Evolutionary conservation across 2,113 vertebrate genomes (phyloP), one percentile per base, ranked within the genome.

Genomic region (Xyliphius kryptos): DNA sequence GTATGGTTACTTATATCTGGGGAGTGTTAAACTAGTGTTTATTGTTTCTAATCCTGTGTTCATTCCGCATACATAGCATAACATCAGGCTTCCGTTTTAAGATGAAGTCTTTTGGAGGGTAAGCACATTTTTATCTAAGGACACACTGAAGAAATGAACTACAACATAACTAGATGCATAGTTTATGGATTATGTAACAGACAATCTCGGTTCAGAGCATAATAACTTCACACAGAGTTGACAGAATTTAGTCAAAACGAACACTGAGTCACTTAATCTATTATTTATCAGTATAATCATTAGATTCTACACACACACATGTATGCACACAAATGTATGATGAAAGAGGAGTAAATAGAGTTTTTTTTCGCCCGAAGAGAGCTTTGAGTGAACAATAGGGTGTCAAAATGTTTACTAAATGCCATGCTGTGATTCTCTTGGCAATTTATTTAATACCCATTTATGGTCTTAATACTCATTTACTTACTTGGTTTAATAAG

Each of bases 241-340:
- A 55, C 36, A 40, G 22, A 13, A 56, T 56, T 56, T 41, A 56
- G 36, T 41, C 37, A 21, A 13, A 48, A 11, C 55, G n/a, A 43
- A 41, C 55, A 43, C 55, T n/a, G 36, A 38, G 55, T 41, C 17
- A 56, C 37, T 41, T 41, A 20, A 21, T 20, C 37, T 14, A 4
- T 43, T 38, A 21, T 41, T 56, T 19, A 41, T 56, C 37, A 14
- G 17, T 41, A 41, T 41, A 56, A 26, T 56, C 53, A 56, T 40
- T 16, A 3, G 10, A 40, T 19, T 13, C 3, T 3, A 43, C 41
- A 43, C 53, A 19, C 53, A 19, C 53, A 56, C 53, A 17, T 26
- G 32, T 14, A 53, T 26, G 36, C n/a, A 53, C 26, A 54, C 32
- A 37, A 4, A 56, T 2, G 1, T 11, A 14, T 5, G 12, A 40